A percentile compares a stretch with the other conserved stretches of the same genome.
phyloP scores from a whole-genome alignment of 2,888 invertebrate genomes.

The Drosophila gaucha region DNA sequence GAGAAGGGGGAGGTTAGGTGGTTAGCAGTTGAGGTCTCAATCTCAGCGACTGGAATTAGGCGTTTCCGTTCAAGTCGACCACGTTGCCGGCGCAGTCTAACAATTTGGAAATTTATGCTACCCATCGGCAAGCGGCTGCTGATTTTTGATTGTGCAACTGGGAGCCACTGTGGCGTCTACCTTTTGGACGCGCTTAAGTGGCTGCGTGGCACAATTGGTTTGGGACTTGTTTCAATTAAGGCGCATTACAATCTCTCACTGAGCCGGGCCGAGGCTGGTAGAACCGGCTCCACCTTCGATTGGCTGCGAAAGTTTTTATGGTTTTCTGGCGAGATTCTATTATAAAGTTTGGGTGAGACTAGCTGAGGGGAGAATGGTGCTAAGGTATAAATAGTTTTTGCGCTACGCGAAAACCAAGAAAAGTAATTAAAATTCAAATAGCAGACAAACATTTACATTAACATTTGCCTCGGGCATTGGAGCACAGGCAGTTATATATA shows the following conservation, averaged over 20 bases:
- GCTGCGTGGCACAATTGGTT: constrained; percentile 73
- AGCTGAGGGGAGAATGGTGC: background rate
- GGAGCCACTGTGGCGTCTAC: constrained; percentile 62
- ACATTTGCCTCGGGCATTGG: constrained; percentile 60
- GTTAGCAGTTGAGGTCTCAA: constrained; percentile 52
- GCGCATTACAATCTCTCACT: constrained; percentile 79
- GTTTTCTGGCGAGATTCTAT: constrained; percentile 71
- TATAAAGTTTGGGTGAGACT: constrained; percentile 63
- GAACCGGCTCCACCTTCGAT: constrained; percentile 58
- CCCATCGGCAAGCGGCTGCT: constrained; percentile 54
- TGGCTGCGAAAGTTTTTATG: constrained; percentile 76
- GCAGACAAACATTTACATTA: constrained; percentile 81
- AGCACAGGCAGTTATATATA: constrained; percentile 8
- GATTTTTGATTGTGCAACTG: constrained; percentile 81
- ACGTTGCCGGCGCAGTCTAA: constrained; percentile 36
- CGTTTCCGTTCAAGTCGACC: constrained; percentile 73
- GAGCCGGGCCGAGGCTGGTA: constrained; percentile 2
- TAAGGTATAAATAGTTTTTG: constrained; percentile 68
- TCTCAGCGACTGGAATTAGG: constrained; percentile 77
- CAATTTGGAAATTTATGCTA: constrained; percentile 78
- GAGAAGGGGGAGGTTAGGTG: constrained; percentile 1
- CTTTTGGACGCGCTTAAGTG: constrained; percentile 67
- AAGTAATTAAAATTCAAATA: constrained; percentile 81
- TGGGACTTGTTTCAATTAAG: constrained; percentile 83
- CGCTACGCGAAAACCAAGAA: constrained; percentile 61